A percentile compares a stretch with the other conserved stretches of the same genome.
Evolutionary conservation across 2,797 vertebrate genomes (phyloP).

Genomic region (Spondyliosoma cantharus): DNA sequence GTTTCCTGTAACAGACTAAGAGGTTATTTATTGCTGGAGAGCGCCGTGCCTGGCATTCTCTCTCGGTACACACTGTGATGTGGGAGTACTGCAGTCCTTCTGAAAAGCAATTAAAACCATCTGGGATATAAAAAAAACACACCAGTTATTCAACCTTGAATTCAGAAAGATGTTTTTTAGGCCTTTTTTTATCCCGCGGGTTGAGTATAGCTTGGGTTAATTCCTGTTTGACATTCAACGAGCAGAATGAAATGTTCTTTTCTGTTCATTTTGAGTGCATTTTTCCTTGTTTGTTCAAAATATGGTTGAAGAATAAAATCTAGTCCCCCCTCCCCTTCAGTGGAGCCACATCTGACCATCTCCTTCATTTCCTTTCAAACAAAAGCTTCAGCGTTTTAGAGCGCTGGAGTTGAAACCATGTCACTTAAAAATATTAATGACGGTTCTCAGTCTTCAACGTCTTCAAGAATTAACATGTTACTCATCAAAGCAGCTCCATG

Average conservation of each 20-base stretch:
- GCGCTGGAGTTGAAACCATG: too few relatives aligned
- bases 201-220: neutral
- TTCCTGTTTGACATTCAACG: neutral
- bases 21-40: slow-evolving; percentile 79
- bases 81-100: slow-evolving; percentile 80
- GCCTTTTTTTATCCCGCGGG: neutral
- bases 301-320: neutral
- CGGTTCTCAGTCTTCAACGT: too few relatives aligned
- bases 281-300: neutral
- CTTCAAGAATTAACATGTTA: too few relatives aligned
- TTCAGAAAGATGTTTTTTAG: slow-evolving; percentile 25
- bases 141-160: slow-evolving; percentile 28
- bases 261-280: neutral
- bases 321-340: neutral
- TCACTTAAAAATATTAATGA: too few relatives aligned
- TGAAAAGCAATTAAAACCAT: slow-evolving; percentile 80
- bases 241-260: neutral
- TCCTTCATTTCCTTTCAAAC: neutral
- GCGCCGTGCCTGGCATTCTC: slow-evolving; percentile 78
- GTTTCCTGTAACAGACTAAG: slow-evolving; percentile 72
- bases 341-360: slow-evolving; percentile 21
- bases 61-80: slow-evolving; percentile 80
- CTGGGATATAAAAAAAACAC: slow-evolving; percentile 28
- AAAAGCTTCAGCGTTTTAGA: slow-evolving; percentile 4
- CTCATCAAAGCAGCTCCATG: too few relatives aligned